Base-by-base conservation (phyloP, 2,888 invertebrate species). In the Andrena flavipes region DNA sequence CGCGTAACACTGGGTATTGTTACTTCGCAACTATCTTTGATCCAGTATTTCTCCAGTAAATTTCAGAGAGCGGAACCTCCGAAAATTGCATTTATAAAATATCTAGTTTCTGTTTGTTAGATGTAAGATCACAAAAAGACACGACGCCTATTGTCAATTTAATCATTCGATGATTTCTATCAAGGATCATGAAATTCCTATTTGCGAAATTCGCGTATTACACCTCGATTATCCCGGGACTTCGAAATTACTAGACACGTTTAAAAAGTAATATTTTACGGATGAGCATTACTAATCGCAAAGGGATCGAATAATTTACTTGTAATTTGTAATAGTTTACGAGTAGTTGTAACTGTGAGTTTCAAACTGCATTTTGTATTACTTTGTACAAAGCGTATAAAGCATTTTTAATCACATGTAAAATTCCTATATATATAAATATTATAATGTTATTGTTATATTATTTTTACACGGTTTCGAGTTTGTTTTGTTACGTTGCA, bases 321-420 rank as follows among this genome's bases (percentile, higher is more conserved):
- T 23, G 48, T 71, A 71, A 71, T 80, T 78, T 82, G 23, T 72
- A 62, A 48, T 42, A 71, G 29, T 72, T 80, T 78, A 72, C 13
- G 30, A 26, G 65, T 29, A n/a, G 51, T 54, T 48, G 42, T 80
- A 78, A 68, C 62, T 62, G 23, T 56, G 71, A 65, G n/a, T 56
- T 23, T 51, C 59, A 56, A 16, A 68, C 7, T 72, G 73, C 72
- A 79, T 78, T 78, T 84, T 81, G 60, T 78, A 76, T 78, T 76
- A 80, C 70, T 79, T 84, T 79, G 76, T 81, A 84, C 5, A 80
- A 65, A 74, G 63, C 54, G 75, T 54, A 72, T 70, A 67, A 67
- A 83, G 60, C 49, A 71, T 64, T 81, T 72, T 70, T 71, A 62
- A 76, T 54, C 42, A 29, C 16, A 51, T 80, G 68, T 79, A 68